A percentile compares a stretch with the other conserved stretches of the same genome.
Conservation (phyloP, 2,797 vertebrate genomes). For the Todus mexicanus region DNA sequence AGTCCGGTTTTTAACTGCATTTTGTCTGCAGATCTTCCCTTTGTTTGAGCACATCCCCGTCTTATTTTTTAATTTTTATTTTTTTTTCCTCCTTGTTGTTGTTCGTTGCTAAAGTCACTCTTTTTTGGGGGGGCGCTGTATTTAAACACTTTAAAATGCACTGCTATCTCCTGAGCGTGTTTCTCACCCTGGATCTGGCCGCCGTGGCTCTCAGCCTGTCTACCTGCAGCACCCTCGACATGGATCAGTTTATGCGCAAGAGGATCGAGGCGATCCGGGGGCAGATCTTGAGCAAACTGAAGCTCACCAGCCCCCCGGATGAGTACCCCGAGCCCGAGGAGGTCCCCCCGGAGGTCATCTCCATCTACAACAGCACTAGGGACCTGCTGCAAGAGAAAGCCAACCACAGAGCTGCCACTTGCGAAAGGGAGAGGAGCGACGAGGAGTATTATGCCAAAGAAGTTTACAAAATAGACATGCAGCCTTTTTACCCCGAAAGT, state of each 20-base stretch:
- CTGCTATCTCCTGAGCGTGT: slow-evolving; percentile 83
- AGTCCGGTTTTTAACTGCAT: slow-evolving; percentile 9
- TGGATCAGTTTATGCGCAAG: slow-evolving; percentile 95
- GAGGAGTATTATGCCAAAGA: slow-evolving; percentile 98
- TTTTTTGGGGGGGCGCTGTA: slow-evolving; percentile 40
- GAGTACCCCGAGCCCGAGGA: slow-evolving; percentile 91
- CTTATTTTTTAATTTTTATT: background rate
- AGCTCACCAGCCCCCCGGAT: slow-evolving; percentile 89
- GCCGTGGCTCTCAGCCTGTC: slow-evolving; percentile 87
- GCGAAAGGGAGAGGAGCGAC: slow-evolving; percentile 92
- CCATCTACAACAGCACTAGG: slow-evolving; percentile 96
- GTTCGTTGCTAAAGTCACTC: background rate
- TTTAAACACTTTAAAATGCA: slow-evolving; percentile 83
- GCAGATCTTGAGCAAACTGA: slow-evolving; percentile 97
- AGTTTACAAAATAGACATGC: slow-evolving; percentile 96
- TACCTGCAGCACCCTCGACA: slow-evolving; percentile 95
- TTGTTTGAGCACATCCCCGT: slow-evolving; percentile 6
- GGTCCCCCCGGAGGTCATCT: slow-evolving; percentile 91
- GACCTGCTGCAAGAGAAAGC: slow-evolving; percentile 96
- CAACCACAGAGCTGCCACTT: slow-evolving; percentile 90
- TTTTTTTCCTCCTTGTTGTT: background rate
- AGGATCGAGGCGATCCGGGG: slow-evolving; percentile 94
- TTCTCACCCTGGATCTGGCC: slow-evolving; percentile 87
- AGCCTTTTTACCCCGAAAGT: slow-evolving; percentile 88
- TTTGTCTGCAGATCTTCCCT: slow-evolving; percentile 15